phyloP scores from a whole-genome alignment of 2,797 vertebrate genomes.

The Megalops cyprinoides region DNA sequence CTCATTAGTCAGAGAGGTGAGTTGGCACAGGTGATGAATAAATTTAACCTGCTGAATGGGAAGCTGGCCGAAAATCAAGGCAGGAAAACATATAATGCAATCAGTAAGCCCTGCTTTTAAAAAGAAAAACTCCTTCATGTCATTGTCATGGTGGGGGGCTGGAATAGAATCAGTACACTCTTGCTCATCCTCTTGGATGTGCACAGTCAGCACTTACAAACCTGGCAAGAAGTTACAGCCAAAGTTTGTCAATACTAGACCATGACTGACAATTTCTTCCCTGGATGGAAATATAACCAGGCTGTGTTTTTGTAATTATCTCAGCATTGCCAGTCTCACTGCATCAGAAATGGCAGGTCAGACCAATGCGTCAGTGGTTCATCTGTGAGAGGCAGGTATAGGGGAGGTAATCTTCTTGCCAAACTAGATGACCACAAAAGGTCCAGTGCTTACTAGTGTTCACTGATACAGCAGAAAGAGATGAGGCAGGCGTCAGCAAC shows the following conservation, averaged over 20 bases:
- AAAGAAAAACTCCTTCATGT: not conserved
- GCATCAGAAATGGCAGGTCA: not conserved
- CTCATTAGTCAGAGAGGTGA: not conserved
- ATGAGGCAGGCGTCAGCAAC: conserved; percentile 1
- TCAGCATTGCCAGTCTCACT: not conserved
- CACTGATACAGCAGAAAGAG: not conserved
- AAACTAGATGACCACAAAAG: not conserved
- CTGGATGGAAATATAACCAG: not conserved
- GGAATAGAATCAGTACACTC: not conserved
- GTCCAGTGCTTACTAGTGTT: not conserved
- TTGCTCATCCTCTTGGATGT: not conserved
- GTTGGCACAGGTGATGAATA: not conserved
- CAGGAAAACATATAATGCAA: not conserved
- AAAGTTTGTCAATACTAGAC: not conserved
- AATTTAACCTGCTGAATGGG: not conserved
- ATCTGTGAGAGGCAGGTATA: not conserved
- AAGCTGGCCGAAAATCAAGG: not conserved
- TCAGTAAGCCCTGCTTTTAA: not conserved
- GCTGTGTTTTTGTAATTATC: not conserved
- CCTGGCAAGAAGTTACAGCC: not conserved
- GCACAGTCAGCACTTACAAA: not conserved
- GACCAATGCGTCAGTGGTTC: not conserved
- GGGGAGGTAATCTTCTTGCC: not conserved
- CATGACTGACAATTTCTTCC: not conserved
- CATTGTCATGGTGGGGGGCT: not conserved